phyloP scores from a whole-genome alignment of 1,140 invertebrate species.

The Drosophila ironensis region DNA sequence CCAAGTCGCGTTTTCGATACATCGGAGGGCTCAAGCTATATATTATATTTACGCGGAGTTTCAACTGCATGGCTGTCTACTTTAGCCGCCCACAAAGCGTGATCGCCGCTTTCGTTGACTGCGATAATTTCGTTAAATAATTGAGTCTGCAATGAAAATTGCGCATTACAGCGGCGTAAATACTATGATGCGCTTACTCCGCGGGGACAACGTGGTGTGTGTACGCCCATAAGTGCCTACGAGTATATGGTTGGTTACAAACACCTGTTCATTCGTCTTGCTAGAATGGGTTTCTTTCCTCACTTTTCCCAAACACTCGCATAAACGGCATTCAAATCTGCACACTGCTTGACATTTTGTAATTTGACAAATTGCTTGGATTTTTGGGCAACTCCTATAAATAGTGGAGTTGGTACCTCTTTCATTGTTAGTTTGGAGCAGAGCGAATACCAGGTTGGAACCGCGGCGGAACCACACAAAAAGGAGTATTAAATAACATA shows the following conservation, averaged over 20 bases:
- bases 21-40: slow-evolving; percentile 16
- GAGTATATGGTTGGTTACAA: slow-evolving; percentile 34
- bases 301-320: slow-evolving; percentile 36
- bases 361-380: slow-evolving; percentile 71
- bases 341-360: slow-evolving; percentile 64
- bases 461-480: neutral
- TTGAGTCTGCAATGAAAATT: slow-evolving; percentile 63
- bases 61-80: slow-evolving; percentile 11
- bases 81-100: slow-evolving; percentile 31
- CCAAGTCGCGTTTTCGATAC: slow-evolving; percentile 38
- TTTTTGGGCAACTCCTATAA: slow-evolving; percentile 59
- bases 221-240: slow-evolving; percentile 15
- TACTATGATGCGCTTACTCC: slow-evolving; percentile 2
- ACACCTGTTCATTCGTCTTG: slow-evolving; percentile 46
- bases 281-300: slow-evolving; percentile 58
- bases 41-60: neutral
- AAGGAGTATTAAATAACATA: slow-evolving; percentile 6
- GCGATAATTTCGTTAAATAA: slow-evolving; percentile 68
- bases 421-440: slow-evolving; percentile 48
- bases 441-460: neutral
- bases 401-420: slow-evolving; percentile 37
- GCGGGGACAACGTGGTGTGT: neutral
- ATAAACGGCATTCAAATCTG: slow-evolving; percentile 43
- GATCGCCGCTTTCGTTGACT: slow-evolving; percentile 29
- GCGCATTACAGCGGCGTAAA: slow-evolving; percentile 40